Base-by-base conservation (phyloP, 2,113 vertebrate genomes). In the Apteryx owenii region DNA sequence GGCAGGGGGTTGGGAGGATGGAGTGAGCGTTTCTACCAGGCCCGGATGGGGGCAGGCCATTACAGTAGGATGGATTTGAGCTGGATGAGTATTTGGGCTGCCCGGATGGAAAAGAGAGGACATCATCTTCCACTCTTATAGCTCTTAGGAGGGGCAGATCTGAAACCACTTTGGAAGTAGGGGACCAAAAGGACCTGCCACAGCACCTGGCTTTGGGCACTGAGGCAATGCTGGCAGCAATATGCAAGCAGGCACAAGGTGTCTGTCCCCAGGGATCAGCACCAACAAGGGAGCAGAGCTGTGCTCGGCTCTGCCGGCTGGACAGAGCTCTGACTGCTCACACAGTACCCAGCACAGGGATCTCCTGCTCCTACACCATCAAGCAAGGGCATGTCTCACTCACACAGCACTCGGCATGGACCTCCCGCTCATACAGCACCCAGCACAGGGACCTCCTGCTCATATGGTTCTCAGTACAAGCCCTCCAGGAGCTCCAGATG, bases 381-480 rank as follows among this genome's bases (percentile, higher is more conserved):
- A 38, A 38, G 36, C 36, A 38, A 38, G 36, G 36, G 36, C 36
- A 38, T 38, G 36, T 38, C 36, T 38, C 36, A 38, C 36, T 38
- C 36, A 7, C 36, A 38, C 36, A 38, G 36, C 36, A 38, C 36
- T 38, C 36, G 7, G 36, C 36, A 38, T 38, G 36, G 36, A 38
- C 36, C 36, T 38, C 36, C 36, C 7, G 36, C 36, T 38, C 36
- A 38, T 38, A 38, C 36, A 38, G 36, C 36, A 38, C 36, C 36
- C 36, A 38, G 36, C 36, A 12, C 2, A 10, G 25, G 9, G 23
- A 21, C 17, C 48, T 29, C 44, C 3, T 28, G 31, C 33, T 62
- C 8, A 3, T 46, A 7, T 9, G 20, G 23, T 1, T 56, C 26
- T 21, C 23, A 23, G 2, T 44, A 7, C 0, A 0, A 33, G 3